A percentile compares a stretch with the other conserved stretches of the same genome.
These are phyloP conservation scores for Macrosiphum euphorbiae DNA, from an alignment of 2,888 invertebrate species.

Conservation along the genomic window DNA sequence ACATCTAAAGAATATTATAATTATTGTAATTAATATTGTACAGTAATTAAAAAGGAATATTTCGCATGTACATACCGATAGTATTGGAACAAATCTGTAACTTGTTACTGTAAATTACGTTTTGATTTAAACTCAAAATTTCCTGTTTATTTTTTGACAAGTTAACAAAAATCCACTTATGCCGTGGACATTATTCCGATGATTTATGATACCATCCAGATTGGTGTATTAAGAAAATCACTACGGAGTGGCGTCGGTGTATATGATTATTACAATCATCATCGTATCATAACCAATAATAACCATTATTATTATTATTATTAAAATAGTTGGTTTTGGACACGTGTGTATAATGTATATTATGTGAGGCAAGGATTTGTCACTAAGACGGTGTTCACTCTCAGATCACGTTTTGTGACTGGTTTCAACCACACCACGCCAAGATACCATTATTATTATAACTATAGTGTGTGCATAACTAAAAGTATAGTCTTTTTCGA, in stretches of 20 bases:
- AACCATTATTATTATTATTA: too few species aligned
- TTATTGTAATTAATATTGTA: background rate
- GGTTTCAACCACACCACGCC: too few species aligned
- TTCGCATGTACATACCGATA: background rate
- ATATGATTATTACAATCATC: background rate
- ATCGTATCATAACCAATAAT: background rate
- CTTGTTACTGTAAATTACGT: background rate
- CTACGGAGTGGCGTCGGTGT: too few species aligned
- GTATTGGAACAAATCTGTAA: background rate
- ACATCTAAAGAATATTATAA: background rate
- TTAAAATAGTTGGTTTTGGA: too few species aligned
- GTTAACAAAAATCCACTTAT: background rate
- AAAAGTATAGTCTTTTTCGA: background rate
- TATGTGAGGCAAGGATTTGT: too few species aligned
- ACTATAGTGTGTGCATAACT: background rate
- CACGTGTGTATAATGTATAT: too few species aligned
- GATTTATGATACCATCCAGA: background rate
- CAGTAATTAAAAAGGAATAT: background rate
- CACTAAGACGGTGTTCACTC: too few species aligned
- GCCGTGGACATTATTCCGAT: background rate
- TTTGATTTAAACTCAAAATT: background rate
- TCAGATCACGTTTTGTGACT: too few species aligned
- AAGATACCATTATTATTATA: too few species aligned
- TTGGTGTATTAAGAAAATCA: background rate
- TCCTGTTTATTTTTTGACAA: background rate